Base-by-base conservation (phyloP, 1,140 invertebrate species). In the Apolygus lucorum region DNA sequence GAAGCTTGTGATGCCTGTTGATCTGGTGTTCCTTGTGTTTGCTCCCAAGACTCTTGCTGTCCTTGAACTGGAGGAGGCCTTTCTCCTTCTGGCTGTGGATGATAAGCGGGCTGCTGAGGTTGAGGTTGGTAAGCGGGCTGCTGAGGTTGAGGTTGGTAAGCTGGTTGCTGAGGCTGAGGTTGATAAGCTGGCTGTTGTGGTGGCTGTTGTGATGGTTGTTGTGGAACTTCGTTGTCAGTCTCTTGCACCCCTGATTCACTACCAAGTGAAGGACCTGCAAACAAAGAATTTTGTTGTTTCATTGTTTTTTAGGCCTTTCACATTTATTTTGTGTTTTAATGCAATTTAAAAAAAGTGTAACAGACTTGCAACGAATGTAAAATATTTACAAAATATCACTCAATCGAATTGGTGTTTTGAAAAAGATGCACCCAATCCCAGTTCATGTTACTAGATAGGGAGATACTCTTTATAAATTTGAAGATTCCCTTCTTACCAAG, bases 261-360 rank as follows among this genome's bases (percentile, higher is more conserved):
- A 11, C 22, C 54, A 11, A 59, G 17, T 34, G 64, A 66, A 22
- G 62, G 24, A 34, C 29, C 64, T 66, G 29, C 27, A 42, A 34
- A 1, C 26, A 66, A n/a, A 72, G 78, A 77, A 28, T 78, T 75
- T 28, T n/a, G n/a, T n/a, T n/a, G n/a, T n/a, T n/a, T n/a, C n/a
- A n/a, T n/a, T n/a, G n/a, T n/a, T n/a, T n/a, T n/a, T n/a, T n/a
- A n/a, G n/a, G n/a, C n/a, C n/a, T n/a, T n/a, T n/a, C n/a, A n/a
- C n/a, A n/a, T n/a, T n/a, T n/a, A n/a, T n/a, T n/a, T n/a, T n/a
- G n/a, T n/a, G n/a, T n/a, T n/a, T n/a, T n/a, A n/a, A n/a, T n/a
- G n/a, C n/a, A n/a, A n/a, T n/a, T n/a, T n/a, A n/a, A n/a, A n/a
- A n/a, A n/a, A n/a, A n/a, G n/a, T n/a, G n/a, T n/a, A n/a, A n/a